phyloP scores from a whole-genome alignment of 2,797 vertebrate species.

The Chiroxiphia lanceolata region DNA sequence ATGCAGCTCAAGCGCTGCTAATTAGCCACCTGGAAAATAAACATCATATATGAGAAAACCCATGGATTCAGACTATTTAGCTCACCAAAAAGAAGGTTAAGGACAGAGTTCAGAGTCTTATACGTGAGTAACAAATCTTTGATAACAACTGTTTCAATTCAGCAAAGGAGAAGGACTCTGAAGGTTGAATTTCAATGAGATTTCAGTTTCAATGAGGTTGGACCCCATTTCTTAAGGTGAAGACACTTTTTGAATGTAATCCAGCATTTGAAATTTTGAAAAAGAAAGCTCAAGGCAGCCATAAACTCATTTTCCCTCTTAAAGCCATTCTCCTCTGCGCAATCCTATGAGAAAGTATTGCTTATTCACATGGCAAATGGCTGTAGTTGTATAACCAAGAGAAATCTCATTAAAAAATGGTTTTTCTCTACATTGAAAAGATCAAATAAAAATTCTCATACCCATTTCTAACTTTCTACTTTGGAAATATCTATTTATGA shows the following conservation, averaged over 20 bases:
- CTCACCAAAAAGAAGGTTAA: not conserved
- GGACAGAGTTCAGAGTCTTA: not conserved
- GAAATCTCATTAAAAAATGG: not conserved
- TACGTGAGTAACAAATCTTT: not conserved
- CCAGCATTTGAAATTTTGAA: not conserved
- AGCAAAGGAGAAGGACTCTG: not conserved
- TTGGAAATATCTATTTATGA: not conserved
- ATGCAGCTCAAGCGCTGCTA: not conserved
- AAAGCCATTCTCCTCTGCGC: not conserved
- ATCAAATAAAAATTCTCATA: not conserved
- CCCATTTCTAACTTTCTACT: not conserved
- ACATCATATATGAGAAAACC: not conserved
- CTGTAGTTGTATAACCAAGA: not conserved
- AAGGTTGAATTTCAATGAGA: not conserved
- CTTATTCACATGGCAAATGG: not conserved
- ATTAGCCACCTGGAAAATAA: not conserved
- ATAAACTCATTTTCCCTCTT: not conserved
- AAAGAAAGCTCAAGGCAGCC: not conserved
- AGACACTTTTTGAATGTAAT: not conserved
- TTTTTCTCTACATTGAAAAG: not conserved
- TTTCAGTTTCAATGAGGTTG: too few relatives aligned
- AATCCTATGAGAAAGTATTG: not conserved
- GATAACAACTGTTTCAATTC: not conserved
- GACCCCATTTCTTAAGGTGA: not conserved
- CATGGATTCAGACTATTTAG: not conserved